Base-by-base conservation (phyloP, 2,888 invertebrate genomes). In the Pristionchus maxplancki region DNA sequence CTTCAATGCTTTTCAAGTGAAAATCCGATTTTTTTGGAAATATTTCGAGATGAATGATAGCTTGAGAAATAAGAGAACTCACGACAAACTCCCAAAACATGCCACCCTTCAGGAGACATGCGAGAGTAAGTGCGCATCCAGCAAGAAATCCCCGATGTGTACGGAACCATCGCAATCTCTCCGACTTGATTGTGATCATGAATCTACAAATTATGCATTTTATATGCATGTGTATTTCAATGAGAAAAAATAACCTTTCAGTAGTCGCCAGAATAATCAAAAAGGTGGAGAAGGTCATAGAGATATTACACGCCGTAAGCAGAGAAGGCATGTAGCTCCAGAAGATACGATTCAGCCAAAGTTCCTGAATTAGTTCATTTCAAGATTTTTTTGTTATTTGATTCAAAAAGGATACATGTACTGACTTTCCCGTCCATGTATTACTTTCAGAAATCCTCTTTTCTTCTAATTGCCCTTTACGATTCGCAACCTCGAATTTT, bases 221-320 rank as follows among this genome's bases (percentile, higher is more conserved):
- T 17, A 37, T n/a, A n/a, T n/a, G n/a, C n/a, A n/a, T n/a, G n/a
- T n/a, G 17, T 37, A 34, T 34, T 17, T 71, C 3, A 40, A 64
- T 13, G 1, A 28, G 15, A 15, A 58, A 37, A 17, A 58, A 83
- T 90, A 89, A 50, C 53, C 94, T 89, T 87, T 94, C 94, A 37
- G 94, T 92, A 3, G 93, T 93, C 2, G 92, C 94, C 53, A 94
- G 90, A 64, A 93, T 93, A 88, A 94, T 94, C 82, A 94, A 90
- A 64, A 91, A 93, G 58, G 90, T 90, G 20, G 93, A 93, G 89
- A 94, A 94, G 9, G 94, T 93, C 94, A 94, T 94, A 13, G 93
- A 93, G 0, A 89, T 90, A 87, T 93, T 92, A 85, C 94, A 94
- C 1, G 94, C 89, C 8, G 93, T 91, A n/a, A 94, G 89, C 8